Conservation (phyloP, 2,113 vertebrate species). For the Climacteris rufus region DNA sequence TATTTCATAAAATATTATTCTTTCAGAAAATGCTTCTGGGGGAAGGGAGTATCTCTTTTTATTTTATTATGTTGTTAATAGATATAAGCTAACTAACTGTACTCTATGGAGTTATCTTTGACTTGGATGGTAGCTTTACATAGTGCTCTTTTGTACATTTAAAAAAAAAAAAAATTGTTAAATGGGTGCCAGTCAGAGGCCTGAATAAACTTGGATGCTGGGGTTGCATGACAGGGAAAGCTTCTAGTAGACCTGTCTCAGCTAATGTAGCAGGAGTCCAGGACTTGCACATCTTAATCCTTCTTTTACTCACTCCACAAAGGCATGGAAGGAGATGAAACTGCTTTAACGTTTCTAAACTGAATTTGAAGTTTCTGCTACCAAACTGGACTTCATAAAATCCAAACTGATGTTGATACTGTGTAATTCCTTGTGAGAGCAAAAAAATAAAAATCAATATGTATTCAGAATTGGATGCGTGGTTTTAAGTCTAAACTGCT, state of each 20-base stretch:
- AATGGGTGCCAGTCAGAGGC: neutral
- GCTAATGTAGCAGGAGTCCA: neutral
- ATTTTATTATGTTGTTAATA: neutral
- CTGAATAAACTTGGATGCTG: neutral
- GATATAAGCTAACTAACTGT: neutral
- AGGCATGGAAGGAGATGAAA: neutral
- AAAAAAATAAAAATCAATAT: neutral
- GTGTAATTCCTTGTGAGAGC: neutral
- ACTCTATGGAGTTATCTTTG: neutral
- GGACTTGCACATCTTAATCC: neutral
- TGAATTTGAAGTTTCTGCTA: neutral
- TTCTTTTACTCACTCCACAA: neutral
- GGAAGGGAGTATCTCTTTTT: neutral
- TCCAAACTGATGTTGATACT: neutral
- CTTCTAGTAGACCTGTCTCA: neutral
- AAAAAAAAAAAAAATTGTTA: neutral
- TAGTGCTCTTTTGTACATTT: neutral
- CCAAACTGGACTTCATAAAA: neutral
- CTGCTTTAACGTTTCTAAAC: neutral
- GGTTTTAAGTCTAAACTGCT: neutral
- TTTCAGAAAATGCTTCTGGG: neutral
- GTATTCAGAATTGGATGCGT: accelerated
- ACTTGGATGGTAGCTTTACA: neutral
- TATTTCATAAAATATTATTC: neutral
- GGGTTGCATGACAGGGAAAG: neutral